Percentiles rank a stretch among this genome's conserved stretches.
Conservation (phyloP, 1,140 invertebrate species). For the Lepidurus packardi region DNA sequence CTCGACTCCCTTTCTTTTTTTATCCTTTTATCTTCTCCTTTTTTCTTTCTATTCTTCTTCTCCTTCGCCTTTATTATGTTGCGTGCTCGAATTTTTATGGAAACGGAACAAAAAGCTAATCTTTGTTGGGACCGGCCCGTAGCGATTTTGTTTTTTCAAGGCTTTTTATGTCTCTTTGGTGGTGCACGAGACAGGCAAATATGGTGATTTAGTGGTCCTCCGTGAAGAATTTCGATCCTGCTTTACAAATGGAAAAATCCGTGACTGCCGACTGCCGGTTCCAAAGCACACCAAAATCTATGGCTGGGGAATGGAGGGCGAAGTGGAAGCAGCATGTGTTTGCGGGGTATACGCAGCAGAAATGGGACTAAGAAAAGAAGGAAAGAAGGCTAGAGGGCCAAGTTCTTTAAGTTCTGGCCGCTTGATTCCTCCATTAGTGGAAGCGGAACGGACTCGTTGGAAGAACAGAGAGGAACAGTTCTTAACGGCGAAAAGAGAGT, state of each 20-base stretch:
- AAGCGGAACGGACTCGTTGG: background rate
- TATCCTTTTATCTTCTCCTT: background rate
- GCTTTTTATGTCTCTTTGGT: background rate
- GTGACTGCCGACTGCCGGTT: background rate
- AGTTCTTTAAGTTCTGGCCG: background rate
- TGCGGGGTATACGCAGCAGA: constrained; percentile 8
- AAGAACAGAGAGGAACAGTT: background rate
- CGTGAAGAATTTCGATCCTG: background rate
- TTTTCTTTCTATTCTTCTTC: background rate
- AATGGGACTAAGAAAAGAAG: background rate
- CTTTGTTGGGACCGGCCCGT: background rate
- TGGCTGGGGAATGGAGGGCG: background rate
- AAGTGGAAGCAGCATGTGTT: background rate
- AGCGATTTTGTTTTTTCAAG: background rate
- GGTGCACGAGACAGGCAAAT: constrained; percentile 13
- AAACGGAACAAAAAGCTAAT: background rate
- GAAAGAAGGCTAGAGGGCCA: background rate
- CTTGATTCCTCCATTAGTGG: constrained; percentile 21
- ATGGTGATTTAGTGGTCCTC: background rate
- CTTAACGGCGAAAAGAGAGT: background rate
- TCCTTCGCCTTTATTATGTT: background rate
- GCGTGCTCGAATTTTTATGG: background rate
- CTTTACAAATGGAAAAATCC: background rate
- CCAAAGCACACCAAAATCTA: background rate
- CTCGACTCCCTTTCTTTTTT: background rate